phyloP scores from a whole-genome alignment of 2,113 vertebrate genomes.

The Anoplopoma fimbria region DNA sequence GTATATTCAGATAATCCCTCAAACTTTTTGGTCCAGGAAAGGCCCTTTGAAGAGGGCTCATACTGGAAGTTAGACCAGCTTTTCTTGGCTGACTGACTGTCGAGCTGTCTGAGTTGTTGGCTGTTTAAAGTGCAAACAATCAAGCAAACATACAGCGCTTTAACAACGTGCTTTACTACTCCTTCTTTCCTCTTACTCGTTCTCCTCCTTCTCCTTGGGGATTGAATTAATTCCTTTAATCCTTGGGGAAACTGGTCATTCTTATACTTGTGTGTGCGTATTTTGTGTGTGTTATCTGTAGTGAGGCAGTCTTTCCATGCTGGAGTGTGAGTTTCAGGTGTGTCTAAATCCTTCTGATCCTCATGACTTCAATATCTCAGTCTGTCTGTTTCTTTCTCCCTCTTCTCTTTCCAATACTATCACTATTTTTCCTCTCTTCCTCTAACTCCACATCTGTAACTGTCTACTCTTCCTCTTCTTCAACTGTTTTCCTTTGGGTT shows the following conservation, averaged over 20 bases:
- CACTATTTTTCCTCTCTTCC: neutral
- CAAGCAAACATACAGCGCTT: conserved; percentile 38
- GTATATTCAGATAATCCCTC: conserved; percentile 60
- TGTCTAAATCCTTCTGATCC: conserved; percentile 61
- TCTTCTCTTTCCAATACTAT: conserved; percentile 14
- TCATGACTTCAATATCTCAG: conserved; percentile 43
- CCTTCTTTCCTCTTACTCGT: conserved; percentile 20
- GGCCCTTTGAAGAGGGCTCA: conserved; percentile 70
- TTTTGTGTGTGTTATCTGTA: conserved; percentile 25
- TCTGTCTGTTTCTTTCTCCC: conserved; percentile 4
- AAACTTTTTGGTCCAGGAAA: conserved; percentile 64
- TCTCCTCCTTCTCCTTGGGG: conserved; percentile 37
- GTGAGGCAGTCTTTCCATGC: conserved; percentile 48
- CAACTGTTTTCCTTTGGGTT: neutral
- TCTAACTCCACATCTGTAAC: neutral
- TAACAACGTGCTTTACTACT: conserved; percentile 30
- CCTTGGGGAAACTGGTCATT: conserved; percentile 12
- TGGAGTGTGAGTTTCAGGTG: conserved; percentile 64
- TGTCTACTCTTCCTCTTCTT: neutral
- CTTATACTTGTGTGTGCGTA: neutral
- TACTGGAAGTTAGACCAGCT: conserved; percentile 63
- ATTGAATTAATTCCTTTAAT: conserved; percentile 13
- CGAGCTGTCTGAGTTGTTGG: conserved; percentile 57
- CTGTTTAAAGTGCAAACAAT: conserved; percentile 53
- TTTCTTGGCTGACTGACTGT: conserved; percentile 69